phyloP scores from a whole-genome alignment of 2,888 invertebrate genomes.

The Petrophora chlorosata region DNA sequence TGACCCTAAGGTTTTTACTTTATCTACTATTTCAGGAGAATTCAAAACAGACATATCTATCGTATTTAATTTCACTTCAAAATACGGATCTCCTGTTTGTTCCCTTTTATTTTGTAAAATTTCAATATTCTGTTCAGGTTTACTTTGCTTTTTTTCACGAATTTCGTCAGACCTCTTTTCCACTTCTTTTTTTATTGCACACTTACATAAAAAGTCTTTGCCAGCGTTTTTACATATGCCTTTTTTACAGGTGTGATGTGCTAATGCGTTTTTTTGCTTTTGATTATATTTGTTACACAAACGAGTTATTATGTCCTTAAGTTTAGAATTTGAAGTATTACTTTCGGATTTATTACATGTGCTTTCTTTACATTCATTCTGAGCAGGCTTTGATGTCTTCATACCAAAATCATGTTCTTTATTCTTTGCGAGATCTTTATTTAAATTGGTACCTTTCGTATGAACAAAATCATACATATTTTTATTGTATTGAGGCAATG shows the following conservation, averaged over 20 bases:
- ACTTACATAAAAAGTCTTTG: not conserved
- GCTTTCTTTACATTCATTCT: slow-evolving; percentile 17
- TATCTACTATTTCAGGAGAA: slow-evolving; percentile 38
- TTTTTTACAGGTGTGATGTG: not conserved
- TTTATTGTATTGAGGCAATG: no score
- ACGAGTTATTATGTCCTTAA: not conserved
- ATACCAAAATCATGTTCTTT: slow-evolving; percentile 38
- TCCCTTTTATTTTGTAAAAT: slow-evolving; percentile 9
- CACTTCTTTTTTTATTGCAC: not conserved
- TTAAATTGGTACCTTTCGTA: slow-evolving; percentile 23
- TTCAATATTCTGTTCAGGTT: not conserved
- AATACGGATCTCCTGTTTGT: slow-evolving; percentile 37
- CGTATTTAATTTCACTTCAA: slow-evolving; percentile 45
- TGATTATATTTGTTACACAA: slow-evolving; percentile 3
- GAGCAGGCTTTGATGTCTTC: slow-evolving; percentile 34
- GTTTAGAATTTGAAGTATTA: not conserved
- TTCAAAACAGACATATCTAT: slow-evolving; percentile 42
- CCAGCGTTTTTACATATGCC: not conserved
- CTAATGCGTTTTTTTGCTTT: not conserved
- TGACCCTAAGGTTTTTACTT: slow-evolving; percentile 41
- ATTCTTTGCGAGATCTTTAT: slow-evolving; percentile 22
- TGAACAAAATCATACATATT: no score
- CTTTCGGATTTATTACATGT: not conserved
- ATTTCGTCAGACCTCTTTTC: not conserved
- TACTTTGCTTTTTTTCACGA: not conserved